Conservation (phyloP, 2,888 invertebrate genomes). For the Scelioninae gen. 1 region DNA sequence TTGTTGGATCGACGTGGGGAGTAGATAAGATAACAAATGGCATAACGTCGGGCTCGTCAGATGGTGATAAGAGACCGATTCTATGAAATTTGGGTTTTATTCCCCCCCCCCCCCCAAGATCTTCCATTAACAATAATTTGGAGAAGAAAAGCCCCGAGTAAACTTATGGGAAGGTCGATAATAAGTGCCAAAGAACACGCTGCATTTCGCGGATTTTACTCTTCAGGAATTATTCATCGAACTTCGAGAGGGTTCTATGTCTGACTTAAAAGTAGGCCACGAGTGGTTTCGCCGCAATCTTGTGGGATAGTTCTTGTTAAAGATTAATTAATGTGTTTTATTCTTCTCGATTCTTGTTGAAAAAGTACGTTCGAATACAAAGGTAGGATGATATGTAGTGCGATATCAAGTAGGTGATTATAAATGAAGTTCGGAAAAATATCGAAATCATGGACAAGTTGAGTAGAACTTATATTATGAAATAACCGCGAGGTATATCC, state of each 20-base stretch:
- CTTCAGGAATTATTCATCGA: slow-evolving; percentile 54
- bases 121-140: slow-evolving; percentile 26
- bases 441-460: slow-evolving; percentile 14
- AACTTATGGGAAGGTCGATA: slow-evolving; percentile 31
- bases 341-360: not conserved
- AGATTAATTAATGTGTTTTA: slow-evolving; percentile 25
- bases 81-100: slow-evolving; percentile 6
- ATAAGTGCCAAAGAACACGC: slow-evolving; percentile 34
- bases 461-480: slow-evolving; percentile 11
- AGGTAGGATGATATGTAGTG: not conserved
- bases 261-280: slow-evolving; percentile 38
- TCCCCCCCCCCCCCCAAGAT: slow-evolving; percentile 13
- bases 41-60: too few relatives aligned
- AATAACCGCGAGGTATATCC: not conserved
- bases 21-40: too few relatives aligned
- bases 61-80: too few relatives aligned
- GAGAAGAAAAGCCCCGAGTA: slow-evolving; percentile 19
- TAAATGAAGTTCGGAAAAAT: not conserved
- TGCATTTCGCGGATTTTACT: slow-evolving; percentile 50
- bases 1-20: too few relatives aligned
- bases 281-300: slow-evolving; percentile 18
- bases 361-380: slow-evolving; percentile 3
- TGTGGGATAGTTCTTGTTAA: slow-evolving; percentile 26
- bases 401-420: not conserved
- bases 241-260: slow-evolving; percentile 21